Base-by-base conservation (phyloP, 1,140 invertebrate species). In the Magallana angulata region DNA sequence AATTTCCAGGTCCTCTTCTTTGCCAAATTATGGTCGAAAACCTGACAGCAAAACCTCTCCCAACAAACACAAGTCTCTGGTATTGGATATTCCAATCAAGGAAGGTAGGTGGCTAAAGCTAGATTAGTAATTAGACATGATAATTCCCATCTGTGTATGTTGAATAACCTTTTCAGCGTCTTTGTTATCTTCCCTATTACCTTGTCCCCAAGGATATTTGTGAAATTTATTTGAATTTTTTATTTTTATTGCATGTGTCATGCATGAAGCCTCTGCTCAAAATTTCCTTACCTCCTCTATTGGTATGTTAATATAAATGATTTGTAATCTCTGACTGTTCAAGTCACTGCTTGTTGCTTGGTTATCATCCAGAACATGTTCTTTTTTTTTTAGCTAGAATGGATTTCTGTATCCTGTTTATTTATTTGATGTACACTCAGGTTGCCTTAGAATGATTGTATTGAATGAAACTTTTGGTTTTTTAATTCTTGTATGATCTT, bases 1-100 rank as follows among this genome's bases (percentile, higher is more conserved):
- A 57, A 58, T 87, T 90, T 91, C 57, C 71, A 93, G 93, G 85
- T 91, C 93, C 11, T 92, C 91, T 18, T 93, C 93, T 60, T 87
- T 93, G 88, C 93, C 93, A n/a, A 93, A 92, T 84, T 93, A 93
- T 90, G 88, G 87, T 48, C 88, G 92, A 71, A 93, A 91, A 82
- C 82, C 76, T 57, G 91, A 91, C 30, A 60, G 71, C 48, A 89
- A 86, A 58, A 71, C 62, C 12, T 86, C 87, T 59, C 89, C 71
- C 81, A 76, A 76, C 68, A 87, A 88, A 88, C 88, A 62, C 76
- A 91, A 87, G 24, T 88, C 68, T 68, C 86, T 85, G 87, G 91
- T 68, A 85, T 57, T 82, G 58, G 89, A 87, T n/a, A 84, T 89
- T 12, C 81, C 89, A 30, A 86, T 90, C 11, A 90, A 87, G 58